These are phyloP conservation scores for Clamator glandarius DNA, from an alignment of 2,797 vertebrate genomes.

Conservation along the genomic window DNA sequence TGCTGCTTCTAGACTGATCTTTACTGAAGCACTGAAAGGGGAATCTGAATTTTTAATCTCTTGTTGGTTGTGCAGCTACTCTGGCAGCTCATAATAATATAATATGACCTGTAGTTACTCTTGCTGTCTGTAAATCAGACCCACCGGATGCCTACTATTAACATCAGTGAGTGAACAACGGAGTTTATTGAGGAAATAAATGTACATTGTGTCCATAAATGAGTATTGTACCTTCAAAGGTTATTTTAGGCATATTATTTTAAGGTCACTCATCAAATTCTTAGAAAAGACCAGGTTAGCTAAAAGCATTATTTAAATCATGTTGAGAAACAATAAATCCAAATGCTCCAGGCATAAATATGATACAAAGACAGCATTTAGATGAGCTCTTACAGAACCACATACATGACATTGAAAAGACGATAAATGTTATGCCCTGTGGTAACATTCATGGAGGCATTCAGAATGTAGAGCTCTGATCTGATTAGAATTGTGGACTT, in stretches of 20 bases:
- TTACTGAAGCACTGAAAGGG: background rate
- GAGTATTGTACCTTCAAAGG: background rate
- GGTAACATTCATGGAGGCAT: background rate
- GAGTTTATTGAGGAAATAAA: background rate
- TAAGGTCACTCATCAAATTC: background rate
- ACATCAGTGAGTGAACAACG: background rate
- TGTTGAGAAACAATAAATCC: background rate
- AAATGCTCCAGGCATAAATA: background rate
- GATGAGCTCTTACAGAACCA: background rate
- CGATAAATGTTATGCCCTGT: background rate
- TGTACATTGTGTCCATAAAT: background rate
- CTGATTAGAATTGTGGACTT: background rate
- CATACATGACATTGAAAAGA: background rate
- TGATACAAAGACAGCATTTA: background rate
- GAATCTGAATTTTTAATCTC: background rate
- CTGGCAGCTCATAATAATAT: background rate
- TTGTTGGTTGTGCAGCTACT: background rate
- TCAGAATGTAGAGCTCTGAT: background rate
- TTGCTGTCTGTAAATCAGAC: background rate
- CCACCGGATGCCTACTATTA: background rate
- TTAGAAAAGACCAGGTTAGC: background rate
- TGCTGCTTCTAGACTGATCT: background rate
- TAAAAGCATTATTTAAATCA: conserved; percentile 1
- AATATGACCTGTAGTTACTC: background rate
- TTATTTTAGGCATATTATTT: background rate